Percentiles rank a stretch among this genome's conserved stretches.
Conservation (phyloP, 2,113 vertebrate species). For the Noctilio leporinus region DNA sequence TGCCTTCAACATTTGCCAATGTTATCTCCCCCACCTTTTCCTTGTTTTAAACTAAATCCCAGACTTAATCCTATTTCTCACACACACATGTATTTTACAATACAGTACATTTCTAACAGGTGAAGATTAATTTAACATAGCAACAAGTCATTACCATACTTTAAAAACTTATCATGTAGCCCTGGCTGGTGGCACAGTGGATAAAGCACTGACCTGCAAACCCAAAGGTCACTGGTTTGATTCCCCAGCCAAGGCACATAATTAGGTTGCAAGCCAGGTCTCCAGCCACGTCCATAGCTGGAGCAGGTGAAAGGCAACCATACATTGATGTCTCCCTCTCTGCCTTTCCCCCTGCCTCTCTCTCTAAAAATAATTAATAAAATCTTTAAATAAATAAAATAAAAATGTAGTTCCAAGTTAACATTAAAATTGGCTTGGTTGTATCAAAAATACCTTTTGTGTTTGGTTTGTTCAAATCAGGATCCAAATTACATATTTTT, state of each 20-base stretch:
- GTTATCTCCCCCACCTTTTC: not conserved
- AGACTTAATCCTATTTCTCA: not conserved
- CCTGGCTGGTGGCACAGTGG: too few species aligned
- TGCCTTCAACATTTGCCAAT: not conserved
- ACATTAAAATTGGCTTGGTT: not conserved
- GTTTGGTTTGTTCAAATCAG: not conserved
- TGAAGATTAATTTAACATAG: not conserved
- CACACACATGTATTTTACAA: not conserved
- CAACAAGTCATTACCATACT: not conserved
- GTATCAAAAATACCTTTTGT: not conserved
- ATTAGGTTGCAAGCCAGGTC: too few species aligned
- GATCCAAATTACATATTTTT: not conserved
- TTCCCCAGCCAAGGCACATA: too few species aligned
- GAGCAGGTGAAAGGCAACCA: too few species aligned
- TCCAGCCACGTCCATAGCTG: too few species aligned
- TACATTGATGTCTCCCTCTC: too few species aligned
- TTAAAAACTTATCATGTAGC: slow-evolving; percentile 19
- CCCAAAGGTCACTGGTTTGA: too few species aligned
- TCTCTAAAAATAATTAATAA: too few species aligned
- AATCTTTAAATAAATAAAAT: too few species aligned
- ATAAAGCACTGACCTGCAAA: too few species aligned
- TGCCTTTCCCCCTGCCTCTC: too few species aligned
- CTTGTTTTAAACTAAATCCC: not conserved
- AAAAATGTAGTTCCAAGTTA: not conserved
- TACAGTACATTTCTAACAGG: not conserved